A percentile compares a stretch with the other conserved stretches of the same genome.
Conservation (phyloP, 35 echinoderm and acorn worm genomes). For the Eucidaris tribuloides region DNA sequence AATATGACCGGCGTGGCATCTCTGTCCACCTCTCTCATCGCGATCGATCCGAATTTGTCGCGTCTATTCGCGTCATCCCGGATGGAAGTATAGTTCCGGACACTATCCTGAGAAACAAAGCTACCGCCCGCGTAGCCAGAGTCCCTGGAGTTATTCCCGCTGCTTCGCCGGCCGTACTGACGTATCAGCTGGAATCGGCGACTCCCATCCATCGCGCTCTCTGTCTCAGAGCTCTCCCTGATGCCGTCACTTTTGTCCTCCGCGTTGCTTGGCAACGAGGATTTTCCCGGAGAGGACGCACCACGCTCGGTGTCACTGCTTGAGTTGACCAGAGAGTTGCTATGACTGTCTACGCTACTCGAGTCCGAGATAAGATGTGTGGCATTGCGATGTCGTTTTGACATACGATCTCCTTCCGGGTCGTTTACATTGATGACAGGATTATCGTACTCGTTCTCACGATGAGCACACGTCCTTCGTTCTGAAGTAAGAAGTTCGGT, state of each 20-base stretch:
- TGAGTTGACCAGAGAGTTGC: neutral
- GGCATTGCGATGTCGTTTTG: neutral
- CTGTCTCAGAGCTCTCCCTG: slow-evolving; percentile 1
- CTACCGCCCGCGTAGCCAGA: slow-evolving; percentile 12
- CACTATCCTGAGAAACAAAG: slow-evolving; percentile 3
- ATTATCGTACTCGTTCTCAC: slow-evolving; percentile 20
- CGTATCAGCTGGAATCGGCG: slow-evolving; percentile 12
- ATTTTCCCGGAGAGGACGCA: neutral
- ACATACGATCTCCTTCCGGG: neutral
- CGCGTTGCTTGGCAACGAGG: neutral
- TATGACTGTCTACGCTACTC: neutral
- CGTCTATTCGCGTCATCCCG: too few species aligned
- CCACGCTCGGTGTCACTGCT: neutral
- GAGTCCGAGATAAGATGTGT: neutral
- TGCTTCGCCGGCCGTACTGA: neutral
- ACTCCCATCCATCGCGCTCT: neutral
- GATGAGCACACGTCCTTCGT: neutral
- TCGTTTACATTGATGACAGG: slow-evolving; percentile 5
- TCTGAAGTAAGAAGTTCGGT: slow-evolving; percentile 7
- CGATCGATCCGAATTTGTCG: too few species aligned
- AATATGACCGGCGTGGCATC: slow-evolving; percentile 1
- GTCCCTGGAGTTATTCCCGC: slow-evolving; percentile 1
- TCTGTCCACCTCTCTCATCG: neutral
- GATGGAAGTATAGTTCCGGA: too few species aligned
- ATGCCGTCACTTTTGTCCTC: neutral